Evolutionary conservation across 2,113 vertebrate species (phyloP).

Genomic region (Myanophis thanlyinensis): DNA sequence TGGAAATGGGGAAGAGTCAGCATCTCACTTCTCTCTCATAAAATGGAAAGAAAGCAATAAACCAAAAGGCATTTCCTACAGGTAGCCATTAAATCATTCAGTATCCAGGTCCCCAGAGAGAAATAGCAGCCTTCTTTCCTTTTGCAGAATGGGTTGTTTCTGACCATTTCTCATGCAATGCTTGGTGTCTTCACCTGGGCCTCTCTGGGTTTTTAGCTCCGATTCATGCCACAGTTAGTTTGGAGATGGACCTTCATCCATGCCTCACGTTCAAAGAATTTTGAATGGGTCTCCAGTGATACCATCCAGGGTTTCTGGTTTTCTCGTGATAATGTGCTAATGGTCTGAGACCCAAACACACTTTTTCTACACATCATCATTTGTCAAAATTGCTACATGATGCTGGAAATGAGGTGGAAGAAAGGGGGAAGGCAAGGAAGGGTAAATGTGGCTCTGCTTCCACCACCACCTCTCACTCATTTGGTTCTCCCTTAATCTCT

Average conservation of each 20-base stretch:
- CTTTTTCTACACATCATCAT: constrained; percentile 69
- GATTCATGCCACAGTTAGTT: constrained; percentile 42
- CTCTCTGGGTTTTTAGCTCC: constrained; percentile 57
- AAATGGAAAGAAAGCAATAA: constrained; percentile 63
- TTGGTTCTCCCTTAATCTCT: constrained; percentile 66
- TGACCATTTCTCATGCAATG: constrained; percentile 61
- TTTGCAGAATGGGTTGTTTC: constrained; percentile 64
- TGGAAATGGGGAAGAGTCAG: constrained; percentile 40
- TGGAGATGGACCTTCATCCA: constrained; percentile 61
- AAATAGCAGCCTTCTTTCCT: constrained; percentile 65
- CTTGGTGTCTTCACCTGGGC: constrained; percentile 68
- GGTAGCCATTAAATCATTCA: constrained; percentile 82
- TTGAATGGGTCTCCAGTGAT: constrained; percentile 68
- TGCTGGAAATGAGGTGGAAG: constrained; percentile 38
- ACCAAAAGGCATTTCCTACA: constrained; percentile 79
- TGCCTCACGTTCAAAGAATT: constrained; percentile 68
- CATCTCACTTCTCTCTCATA: constrained; percentile 36
- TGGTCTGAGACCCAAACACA: constrained; percentile 71
- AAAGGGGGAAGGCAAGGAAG: neutral
- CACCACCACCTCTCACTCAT: constrained; percentile 46
- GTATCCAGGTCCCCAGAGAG: constrained; percentile 59
- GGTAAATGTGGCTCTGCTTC: constrained; percentile 54
- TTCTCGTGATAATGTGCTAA: constrained; percentile 81
- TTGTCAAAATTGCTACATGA: constrained; percentile 75
- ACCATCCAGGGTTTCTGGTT: constrained; percentile 63